phyloP scores from a whole-genome alignment of 1,140 invertebrate species.

The Macrobrachium rosenbergii region DNA sequence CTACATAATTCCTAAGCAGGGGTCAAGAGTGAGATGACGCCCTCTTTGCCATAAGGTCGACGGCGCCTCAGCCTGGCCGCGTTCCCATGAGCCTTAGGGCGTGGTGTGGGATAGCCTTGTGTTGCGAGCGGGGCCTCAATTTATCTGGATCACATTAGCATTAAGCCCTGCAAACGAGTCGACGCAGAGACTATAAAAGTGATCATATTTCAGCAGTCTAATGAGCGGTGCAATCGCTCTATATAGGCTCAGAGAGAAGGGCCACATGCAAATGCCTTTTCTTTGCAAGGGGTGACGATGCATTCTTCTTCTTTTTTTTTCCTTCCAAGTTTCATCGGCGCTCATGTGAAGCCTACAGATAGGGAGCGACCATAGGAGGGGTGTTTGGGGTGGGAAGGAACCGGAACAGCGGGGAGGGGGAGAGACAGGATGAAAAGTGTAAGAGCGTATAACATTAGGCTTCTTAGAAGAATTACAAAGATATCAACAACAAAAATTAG shows the following conservation, averaged over 20 bases:
- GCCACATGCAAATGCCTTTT: constrained; percentile 56
- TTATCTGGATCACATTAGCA: constrained; percentile 64
- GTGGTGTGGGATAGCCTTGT: constrained; percentile 30
- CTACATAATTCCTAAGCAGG: constrained; percentile 51
- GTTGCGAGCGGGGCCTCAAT: constrained; percentile 42
- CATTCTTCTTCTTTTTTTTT: constrained; percentile 25
- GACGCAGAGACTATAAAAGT: constrained; percentile 58
- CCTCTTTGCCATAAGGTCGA: neutral
- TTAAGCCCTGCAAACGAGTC: constrained; percentile 63
- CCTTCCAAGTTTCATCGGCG: neutral
- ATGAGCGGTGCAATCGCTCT: constrained; percentile 60
- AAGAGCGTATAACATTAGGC: no score
- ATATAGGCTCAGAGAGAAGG: constrained; percentile 38
- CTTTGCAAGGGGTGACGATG: constrained; percentile 49
- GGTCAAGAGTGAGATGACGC: neutral
- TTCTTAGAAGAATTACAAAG: no score
- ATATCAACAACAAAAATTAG: no score
- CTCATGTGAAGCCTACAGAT: constrained; percentile 6
- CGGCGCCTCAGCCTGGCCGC: neutral
- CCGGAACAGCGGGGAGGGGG: no score
- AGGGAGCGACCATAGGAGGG: neutral
- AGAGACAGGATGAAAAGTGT: no score
- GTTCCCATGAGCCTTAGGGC: constrained; percentile 16
- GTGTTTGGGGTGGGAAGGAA: neutral
- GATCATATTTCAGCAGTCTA: constrained; percentile 62